Percentiles rank a stretch among this genome's conserved stretches.
phyloP scores from a whole-genome alignment of 2,888 invertebrate species.

The Campoplex nolae region DNA sequence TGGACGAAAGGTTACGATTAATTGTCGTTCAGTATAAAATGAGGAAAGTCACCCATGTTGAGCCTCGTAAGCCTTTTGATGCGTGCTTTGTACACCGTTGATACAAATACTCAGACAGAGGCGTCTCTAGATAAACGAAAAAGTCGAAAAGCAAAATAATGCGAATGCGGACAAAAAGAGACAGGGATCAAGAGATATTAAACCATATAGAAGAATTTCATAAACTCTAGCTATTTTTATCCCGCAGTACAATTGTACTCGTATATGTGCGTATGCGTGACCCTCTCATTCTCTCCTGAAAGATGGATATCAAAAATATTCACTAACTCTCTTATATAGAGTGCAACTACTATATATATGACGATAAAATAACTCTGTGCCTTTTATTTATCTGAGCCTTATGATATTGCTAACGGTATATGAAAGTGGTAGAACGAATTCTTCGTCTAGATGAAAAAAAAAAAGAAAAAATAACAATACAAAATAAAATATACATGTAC shows the following conservation, averaged over 20 bases:
- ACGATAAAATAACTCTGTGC: conserved; percentile 64
- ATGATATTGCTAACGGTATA: conserved; percentile 23
- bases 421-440: conserved; percentile 40
- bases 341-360: conserved; percentile 52
- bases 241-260: not conserved
- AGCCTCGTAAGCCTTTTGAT: conserved; percentile 14
- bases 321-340: conserved; percentile 63
- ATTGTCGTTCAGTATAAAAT: not conserved
- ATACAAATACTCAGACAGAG: not conserved
- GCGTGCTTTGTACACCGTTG: conserved; percentile 27
- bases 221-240: conserved; percentile 54
- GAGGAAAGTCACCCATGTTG: not conserved
- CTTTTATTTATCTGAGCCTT: conserved; percentile 35
- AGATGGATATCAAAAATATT: conserved; percentile 59
- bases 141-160: conserved; percentile 13
- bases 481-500: conserved; percentile 3
- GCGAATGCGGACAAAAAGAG: conserved; percentile 42
- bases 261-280: not conserved
- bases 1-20: not conserved
- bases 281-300: conserved; percentile 12
- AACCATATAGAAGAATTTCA: conserved; percentile 63
- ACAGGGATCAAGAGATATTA: conserved; percentile 49
- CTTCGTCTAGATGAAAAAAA: conserved; percentile 36
- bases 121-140: conserved; percentile 24
- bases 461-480: not conserved